phyloP scores from a whole-genome alignment of 2,113 vertebrate species.

The Tachysurus fulvidraco region DNA sequence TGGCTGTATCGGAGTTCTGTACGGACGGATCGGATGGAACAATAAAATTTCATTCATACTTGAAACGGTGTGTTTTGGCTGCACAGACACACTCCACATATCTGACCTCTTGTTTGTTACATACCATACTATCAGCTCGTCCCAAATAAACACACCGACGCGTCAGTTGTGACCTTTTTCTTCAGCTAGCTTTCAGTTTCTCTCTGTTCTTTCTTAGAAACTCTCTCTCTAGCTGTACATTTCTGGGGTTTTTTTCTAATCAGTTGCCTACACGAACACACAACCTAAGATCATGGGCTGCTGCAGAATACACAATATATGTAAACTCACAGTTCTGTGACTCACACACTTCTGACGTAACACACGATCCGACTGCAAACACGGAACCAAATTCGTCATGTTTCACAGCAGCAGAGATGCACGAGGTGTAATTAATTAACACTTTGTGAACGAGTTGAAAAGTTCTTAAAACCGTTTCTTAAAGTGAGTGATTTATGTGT shows the following conservation, averaged over 20 bases:
- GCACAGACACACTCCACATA: constrained; percentile 4
- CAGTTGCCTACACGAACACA: constrained; percentile 12
- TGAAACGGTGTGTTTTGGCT: neutral
- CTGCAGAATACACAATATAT: constrained; percentile 47
- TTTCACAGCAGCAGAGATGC: constrained; percentile 22
- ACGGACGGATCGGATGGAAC: neutral
- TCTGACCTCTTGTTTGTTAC: constrained; percentile 16
- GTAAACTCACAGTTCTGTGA: constrained; percentile 40
- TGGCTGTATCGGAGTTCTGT: constrained; percentile 89
- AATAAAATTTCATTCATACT: too few species aligned
- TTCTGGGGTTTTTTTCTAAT: constrained; percentile 2
- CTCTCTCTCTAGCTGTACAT: neutral
- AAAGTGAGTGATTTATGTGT: neutral
- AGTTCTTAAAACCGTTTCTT: neutral
- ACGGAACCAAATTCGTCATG: constrained; percentile 33
- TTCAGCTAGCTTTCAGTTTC: neutral
- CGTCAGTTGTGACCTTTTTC: neutral
- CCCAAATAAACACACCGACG: constrained; percentile 23
- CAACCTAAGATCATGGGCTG: constrained; percentile 21
- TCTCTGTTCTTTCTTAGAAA: neutral
- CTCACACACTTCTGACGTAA: constrained; percentile 44
- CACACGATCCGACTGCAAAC: constrained; percentile 48
- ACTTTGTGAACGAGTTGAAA: neutral
- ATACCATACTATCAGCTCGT: constrained; percentile 35
- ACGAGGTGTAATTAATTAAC: neutral